phyloP scores from a whole-genome alignment of 2,113 vertebrate genomes.

The Rhinolophus sinicus region DNA sequence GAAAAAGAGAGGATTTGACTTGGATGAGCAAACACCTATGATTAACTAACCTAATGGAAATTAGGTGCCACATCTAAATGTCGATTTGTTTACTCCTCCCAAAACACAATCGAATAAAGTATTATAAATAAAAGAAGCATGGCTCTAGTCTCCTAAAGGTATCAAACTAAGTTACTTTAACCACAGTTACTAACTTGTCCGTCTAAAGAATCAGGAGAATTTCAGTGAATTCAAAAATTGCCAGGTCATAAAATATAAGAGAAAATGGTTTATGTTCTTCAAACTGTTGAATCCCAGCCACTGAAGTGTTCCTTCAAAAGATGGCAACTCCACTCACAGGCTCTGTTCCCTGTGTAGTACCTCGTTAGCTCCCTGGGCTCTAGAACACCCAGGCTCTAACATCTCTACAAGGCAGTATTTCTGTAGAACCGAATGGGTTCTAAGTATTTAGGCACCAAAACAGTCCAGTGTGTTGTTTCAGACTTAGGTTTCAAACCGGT shows the following conservation, averaged over 20 bases:
- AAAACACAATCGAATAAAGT: neutral
- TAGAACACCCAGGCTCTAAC: neutral
- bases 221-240: neutral
- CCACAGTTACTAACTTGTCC: neutral
- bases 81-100: neutral
- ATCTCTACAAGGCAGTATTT: neutral
- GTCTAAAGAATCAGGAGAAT: neutral
- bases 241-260: neutral
- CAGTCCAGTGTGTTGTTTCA: neutral
- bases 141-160: neutral
- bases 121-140: neutral
- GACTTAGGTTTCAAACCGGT: neutral
- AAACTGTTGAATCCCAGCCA: neutral
- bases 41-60: neutral
- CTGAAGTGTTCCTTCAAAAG: neutral
- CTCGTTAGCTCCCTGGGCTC: neutral
- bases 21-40: neutral
- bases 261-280: neutral
- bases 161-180: neutral
- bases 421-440: neutral
- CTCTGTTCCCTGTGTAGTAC: fast-evolving
- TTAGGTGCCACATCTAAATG: neutral
- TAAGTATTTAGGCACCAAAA: neutral
- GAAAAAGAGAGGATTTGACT: neutral
- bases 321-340: too few relatives aligned